Percentiles rank a stretch among this genome's conserved stretches.
Conservation (phyloP, 2,888 invertebrate species). For the Chymomyza amoena region DNA sequence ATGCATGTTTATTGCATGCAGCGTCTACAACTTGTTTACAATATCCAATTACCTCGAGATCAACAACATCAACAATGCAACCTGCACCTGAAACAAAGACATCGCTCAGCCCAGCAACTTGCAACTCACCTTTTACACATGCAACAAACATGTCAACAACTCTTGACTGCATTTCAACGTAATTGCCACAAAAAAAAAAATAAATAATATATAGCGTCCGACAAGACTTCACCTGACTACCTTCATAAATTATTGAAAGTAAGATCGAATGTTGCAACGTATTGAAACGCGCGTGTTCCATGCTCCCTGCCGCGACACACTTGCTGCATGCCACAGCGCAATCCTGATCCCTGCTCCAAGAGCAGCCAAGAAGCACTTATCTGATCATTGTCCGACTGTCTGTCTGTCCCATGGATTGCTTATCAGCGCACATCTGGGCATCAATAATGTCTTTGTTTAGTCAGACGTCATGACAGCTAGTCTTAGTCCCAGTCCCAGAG, state of each 20-base stretch:
- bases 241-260: constrained; percentile 69
- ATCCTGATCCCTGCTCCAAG: constrained; percentile 20
- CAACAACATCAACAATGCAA: background rate
- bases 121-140: background rate
- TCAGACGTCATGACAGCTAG: constrained; percentile 45
- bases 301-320: constrained; percentile 1
- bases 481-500: background rate
- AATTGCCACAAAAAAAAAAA: constrained; percentile 52
- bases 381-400: constrained; percentile 33
- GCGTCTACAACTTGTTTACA: constrained; percentile 59
- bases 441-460: constrained; percentile 74
- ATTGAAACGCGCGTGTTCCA: constrained; percentile 25
- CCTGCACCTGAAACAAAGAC: background rate
- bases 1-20: background rate
- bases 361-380: constrained; percentile 45
- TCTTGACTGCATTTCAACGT: constrained; percentile 70
- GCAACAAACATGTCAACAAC: constrained; percentile 63
- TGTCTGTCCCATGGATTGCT: constrained; percentile 13
- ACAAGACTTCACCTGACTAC: constrained; percentile 69
- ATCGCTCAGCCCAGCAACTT: constrained; percentile 18
- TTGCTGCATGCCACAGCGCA: background rate
- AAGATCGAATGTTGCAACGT: constrained; percentile 11
- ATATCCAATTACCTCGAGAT: constrained; percentile 67
- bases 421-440: constrained; percentile 65
- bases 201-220: constrained; percentile 32